Evolutionary conservation across 2,888 invertebrate species (phyloP), one percentile per base, ranked within the genome.

Genomic region (Leptodirus hochenwartii): DNA sequence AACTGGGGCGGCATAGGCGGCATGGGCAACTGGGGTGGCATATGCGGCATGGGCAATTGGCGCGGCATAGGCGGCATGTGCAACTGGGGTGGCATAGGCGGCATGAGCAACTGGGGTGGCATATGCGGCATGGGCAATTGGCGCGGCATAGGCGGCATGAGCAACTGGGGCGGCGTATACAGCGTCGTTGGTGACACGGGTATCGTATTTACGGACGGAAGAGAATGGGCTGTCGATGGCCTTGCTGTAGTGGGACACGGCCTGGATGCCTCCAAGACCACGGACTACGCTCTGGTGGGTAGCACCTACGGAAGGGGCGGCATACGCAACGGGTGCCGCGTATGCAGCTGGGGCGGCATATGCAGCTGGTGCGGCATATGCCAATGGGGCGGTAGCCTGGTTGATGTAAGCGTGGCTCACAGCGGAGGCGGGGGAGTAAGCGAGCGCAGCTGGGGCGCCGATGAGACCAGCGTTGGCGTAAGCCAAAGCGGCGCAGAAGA

Each of bases 391-490:
- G 31, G 39, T 37, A 1, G 45, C 40, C 27, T 40, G 41, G 22
- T 39, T 36, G 39, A 40, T 33, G 43, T 41, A 40, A 27, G 47
- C 37, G 31, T 40, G 42, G 39, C 41, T 43, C 8, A 45, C 41
- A 8, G 45, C 45, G 11, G 46, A 39, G 22, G 48, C 45, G 25
- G 45, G 41, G 22, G 43, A 44, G 30, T 46, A 45, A 26, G 50
- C 46, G 32, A 39, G 37, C 36, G 42, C 45, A 11, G 44, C 41
- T 29, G 44, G 45, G n/a, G 45, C 54, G 26, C 54, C 47, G 11
- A 69, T 47, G 42, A 61, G 48, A 38, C 73, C 72, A 32, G 71
- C 72, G 46, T 61, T 62, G 44, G 64, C 67, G 38, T 62, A 58
- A 43, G 69, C 64, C 53, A 67, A 60, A 43, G 61, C 56, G 48